Evolutionary conservation across 2,797 vertebrate species (phyloP).

Genomic region (Enteromius fasciolatus): DNA sequence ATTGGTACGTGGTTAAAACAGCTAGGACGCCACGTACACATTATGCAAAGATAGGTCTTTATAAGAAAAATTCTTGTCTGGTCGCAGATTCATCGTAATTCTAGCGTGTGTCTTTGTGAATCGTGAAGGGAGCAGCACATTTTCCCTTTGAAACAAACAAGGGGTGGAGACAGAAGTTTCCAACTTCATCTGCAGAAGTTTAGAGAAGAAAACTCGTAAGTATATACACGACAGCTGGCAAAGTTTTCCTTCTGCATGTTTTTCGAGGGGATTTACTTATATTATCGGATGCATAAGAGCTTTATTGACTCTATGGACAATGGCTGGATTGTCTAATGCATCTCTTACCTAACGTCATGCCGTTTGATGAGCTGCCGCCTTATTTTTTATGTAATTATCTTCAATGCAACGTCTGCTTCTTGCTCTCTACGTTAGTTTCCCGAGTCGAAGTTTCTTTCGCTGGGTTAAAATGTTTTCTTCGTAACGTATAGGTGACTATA

Average conservation of each 20-base stretch:
- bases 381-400: not conserved
- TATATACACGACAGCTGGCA: not conserved
- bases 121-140: not conserved
- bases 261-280: not conserved
- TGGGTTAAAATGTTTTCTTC: not conserved
- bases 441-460: not conserved
- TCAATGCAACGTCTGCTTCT: not conserved
- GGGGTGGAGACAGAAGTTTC: constrained; percentile 43
- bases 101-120: not conserved
- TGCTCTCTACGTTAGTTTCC: not conserved
- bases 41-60: constrained; percentile 44
- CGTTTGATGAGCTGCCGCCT: not conserved
- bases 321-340: constrained; percentile 6
- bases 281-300: not conserved
- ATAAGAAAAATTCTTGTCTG: constrained; percentile 1
- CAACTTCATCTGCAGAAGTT: constrained; percentile 30
- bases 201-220: constrained; percentile 22
- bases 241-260: not conserved
- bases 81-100: not conserved
- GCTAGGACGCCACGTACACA: constrained; percentile 61
- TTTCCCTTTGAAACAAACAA: constrained; percentile 22
- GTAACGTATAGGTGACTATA: not conserved
- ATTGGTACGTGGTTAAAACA: constrained; percentile 49
- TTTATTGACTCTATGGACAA: not conserved
- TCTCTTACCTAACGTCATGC: constrained; percentile 24